phyloP scores from a whole-genome alignment of 2,797 vertebrate genomes.

The Alca torda region DNA sequence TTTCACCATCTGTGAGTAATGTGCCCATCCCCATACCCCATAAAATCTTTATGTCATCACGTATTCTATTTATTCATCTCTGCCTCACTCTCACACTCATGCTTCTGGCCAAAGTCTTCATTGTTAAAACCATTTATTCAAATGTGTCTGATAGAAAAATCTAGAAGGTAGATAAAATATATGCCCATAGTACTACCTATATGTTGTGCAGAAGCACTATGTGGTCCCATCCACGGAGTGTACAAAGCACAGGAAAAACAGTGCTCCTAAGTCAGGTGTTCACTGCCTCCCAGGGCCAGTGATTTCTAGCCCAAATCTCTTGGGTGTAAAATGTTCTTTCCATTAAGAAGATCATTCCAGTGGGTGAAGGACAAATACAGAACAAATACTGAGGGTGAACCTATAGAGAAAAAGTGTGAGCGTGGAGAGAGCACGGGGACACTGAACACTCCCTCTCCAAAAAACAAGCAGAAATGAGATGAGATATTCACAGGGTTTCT shows the following conservation, averaged over 20 bases:
- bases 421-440: neutral
- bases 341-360: neutral
- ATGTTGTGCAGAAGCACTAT: neutral
- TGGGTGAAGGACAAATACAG: neutral
- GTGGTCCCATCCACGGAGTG: neutral
- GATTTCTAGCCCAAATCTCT: neutral
- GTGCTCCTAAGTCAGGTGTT: neutral
- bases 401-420: neutral
- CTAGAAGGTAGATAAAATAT: neutral
- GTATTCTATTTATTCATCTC: neutral
- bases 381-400: neutral
- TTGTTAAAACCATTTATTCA: neutral
- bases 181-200: neutral
- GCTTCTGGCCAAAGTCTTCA: neutral
- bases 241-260: neutral
- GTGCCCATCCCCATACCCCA: neutral
- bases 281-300: neutral
- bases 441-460: neutral
- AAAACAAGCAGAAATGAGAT: neutral
- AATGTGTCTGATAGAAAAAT: neutral
- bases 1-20: neutral
- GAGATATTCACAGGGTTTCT: neutral
- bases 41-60: neutral
- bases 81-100: accelerated
- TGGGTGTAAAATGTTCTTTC: neutral